Base-by-base conservation (phyloP, 1,140 invertebrate species). In the Procambarus clarkii region DNA sequence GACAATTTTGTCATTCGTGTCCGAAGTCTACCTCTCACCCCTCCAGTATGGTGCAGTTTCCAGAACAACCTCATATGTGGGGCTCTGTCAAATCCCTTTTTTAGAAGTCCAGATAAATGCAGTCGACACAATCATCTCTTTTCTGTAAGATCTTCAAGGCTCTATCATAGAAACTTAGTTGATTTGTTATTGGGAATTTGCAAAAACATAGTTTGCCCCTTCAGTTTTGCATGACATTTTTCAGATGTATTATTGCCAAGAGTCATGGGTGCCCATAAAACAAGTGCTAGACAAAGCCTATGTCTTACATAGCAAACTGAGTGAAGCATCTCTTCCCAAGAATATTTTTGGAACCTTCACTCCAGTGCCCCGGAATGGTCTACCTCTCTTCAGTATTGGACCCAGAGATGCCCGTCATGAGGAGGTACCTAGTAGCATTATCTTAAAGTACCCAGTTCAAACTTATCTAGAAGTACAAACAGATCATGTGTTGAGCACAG, bases 321-420 rank as follows among this genome's bases (percentile, higher is more conserved):
- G 60, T 64, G 44, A 71, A 15, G 46, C 11, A 2, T 18, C 24
- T 46, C 54, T 81, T 21, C 79, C 80, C 11, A 74, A 82, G 45
- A 79, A 88, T 7, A 46, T 24, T 5, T 88, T 82, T 74, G 86
- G 79, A 50, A 21, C 18, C 11, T 81, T 88, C 2, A 82, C 60
- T 11, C 79, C 86, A 50, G 21, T 88, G 11, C 86, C 86, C n/a
- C 34, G 13, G n/a, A 79, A 58, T 64, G 86, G 86, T 24, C 86
- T 88, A 2, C 86, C 86, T 34, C 50, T 88, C 64, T 88, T 88
- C 79, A 82, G 11, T 46, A 88, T 88, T 34, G 86, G 78, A 3
- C 86, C 86, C 18, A 88, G 86, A 54, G 78, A 80, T 82, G 79
- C 86, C 3, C 50, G 78, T 44, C 74, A 77, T 24, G 58, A 69